Evolutionary conservation across 2,888 invertebrate genomes (phyloP).

Genomic region (Lepidonotus clava): DNA sequence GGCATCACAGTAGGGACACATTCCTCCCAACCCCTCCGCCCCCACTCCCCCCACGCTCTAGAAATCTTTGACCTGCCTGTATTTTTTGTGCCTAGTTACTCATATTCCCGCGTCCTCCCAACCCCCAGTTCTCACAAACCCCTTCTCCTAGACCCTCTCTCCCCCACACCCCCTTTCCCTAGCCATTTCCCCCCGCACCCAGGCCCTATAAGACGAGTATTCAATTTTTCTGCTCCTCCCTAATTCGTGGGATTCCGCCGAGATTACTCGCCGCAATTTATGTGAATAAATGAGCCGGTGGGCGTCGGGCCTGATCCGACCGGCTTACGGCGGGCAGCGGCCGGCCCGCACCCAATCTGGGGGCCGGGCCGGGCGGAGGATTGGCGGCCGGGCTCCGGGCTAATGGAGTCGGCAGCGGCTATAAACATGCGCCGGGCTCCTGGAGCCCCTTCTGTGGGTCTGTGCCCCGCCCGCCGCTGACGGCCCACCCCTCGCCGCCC

Average conservation of each 20-base stretch:
- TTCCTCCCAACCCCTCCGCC: neutral
- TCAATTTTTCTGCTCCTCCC: conserved; percentile 51
- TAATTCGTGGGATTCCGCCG: conserved; percentile 40
- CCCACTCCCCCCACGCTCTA: neutral
- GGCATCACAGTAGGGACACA: no score
- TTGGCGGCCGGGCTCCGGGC: neutral
- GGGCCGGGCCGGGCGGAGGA: conserved; percentile 23
- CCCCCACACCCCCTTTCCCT: neutral
- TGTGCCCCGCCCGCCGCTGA: neutral
- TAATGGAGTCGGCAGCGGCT: conserved; percentile 46
- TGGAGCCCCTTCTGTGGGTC: neutral
- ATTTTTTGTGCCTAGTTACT: neutral
- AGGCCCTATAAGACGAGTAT: conserved; percentile 35
- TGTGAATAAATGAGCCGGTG: conserved; percentile 54
- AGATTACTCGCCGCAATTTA: conserved; percentile 53
- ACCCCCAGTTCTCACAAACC: neutral
- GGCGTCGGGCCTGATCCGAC: conserved; percentile 39
- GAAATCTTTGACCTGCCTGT: neutral
- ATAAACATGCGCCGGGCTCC: conserved; percentile 30
- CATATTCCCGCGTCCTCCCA: neutral
- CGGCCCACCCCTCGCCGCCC: neutral
- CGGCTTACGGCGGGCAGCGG: conserved; percentile 36
- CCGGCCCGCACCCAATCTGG: conserved; percentile 43
- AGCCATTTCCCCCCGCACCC: neutral
- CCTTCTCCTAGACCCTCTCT: neutral